These are phyloP conservation scores for Aphelinus certus DNA, from an alignment of 1,140 invertebrate genomes.

Conservation along the genomic window DNA sequence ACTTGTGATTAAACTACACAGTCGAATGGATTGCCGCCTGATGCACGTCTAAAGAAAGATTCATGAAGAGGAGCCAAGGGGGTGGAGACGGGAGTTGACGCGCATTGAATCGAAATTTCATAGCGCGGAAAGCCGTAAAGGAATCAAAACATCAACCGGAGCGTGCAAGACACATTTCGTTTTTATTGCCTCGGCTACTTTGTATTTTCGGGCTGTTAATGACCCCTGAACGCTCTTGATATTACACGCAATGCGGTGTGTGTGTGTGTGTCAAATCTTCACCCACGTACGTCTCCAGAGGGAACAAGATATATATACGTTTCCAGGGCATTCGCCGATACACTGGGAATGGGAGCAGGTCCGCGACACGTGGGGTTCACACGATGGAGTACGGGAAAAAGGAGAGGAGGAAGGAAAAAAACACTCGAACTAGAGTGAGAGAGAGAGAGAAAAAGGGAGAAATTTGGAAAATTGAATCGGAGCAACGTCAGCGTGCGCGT, in stretches of 20 bases:
- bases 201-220: constrained; percentile 24
- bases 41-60: too few relatives aligned
- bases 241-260: constrained; percentile 1
- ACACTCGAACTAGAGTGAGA: neutral
- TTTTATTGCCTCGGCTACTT: constrained; percentile 5
- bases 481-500: constrained; percentile 46
- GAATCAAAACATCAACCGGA: constrained; percentile 31
- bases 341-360: too few relatives aligned
- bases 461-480: constrained; percentile 46
- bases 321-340: neutral
- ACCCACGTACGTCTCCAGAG: neutral
- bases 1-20: too few relatives aligned
- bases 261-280: too few relatives aligned
- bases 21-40: too few relatives aligned
- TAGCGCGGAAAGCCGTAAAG: constrained; percentile 3
- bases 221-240: neutral
- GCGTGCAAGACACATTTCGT: neutral
- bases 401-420: neutral
- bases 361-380: constrained; percentile 12
- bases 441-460: constrained; percentile 12
- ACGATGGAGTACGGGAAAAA: neutral
- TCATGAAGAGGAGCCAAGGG: too few relatives aligned
- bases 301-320: constrained; percentile 29
- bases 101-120: neutral
- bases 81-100: too few relatives aligned